These are phyloP conservation scores for Euclidia mi DNA, from an alignment of 2,888 invertebrate genomes.

Conservation along the genomic window DNA sequence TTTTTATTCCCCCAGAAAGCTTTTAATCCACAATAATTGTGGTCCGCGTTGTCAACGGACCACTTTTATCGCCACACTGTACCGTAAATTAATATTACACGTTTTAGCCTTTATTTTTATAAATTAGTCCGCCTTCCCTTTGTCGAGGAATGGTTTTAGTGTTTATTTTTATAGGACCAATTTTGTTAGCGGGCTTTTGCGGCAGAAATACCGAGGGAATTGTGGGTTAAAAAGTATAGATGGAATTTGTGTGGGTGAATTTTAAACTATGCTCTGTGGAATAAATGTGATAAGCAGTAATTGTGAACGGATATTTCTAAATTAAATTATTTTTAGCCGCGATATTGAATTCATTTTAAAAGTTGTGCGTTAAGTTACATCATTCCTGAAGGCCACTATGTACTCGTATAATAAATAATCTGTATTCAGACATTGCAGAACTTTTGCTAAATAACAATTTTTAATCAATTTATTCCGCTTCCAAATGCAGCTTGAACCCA, in stretches of 20 bases:
- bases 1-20: constrained; percentile 40
- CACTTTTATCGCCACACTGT: constrained; percentile 30
- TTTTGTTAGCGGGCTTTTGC: not conserved
- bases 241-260: not conserved
- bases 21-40: constrained; percentile 51
- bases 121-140: constrained; percentile 14
- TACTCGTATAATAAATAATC: too few relatives aligned
- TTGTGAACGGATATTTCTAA: too few relatives aligned
- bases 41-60: constrained; percentile 25
- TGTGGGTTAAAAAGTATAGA: constrained; percentile 3
- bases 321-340: too few relatives aligned
- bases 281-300: too few relatives aligned
- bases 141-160: constrained; percentile 8
- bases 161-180: constrained; percentile 9
- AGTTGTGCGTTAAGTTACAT: too few relatives aligned
- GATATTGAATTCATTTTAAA: too few relatives aligned
- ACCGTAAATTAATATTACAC: constrained; percentile 35
- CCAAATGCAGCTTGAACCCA: too few relatives aligned
- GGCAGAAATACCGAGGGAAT: not conserved
- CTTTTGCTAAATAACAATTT: too few relatives aligned
- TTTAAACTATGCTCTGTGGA: too few relatives aligned
- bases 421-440: too few relatives aligned
- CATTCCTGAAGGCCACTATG: too few relatives aligned
- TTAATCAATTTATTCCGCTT: too few relatives aligned
- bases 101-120: constrained; percentile 19